A percentile compares a stretch with the other conserved stretches of the same genome.
Conservation (phyloP, 2,113 vertebrate genomes). For the Oncorhynchus clarkii region DNA sequence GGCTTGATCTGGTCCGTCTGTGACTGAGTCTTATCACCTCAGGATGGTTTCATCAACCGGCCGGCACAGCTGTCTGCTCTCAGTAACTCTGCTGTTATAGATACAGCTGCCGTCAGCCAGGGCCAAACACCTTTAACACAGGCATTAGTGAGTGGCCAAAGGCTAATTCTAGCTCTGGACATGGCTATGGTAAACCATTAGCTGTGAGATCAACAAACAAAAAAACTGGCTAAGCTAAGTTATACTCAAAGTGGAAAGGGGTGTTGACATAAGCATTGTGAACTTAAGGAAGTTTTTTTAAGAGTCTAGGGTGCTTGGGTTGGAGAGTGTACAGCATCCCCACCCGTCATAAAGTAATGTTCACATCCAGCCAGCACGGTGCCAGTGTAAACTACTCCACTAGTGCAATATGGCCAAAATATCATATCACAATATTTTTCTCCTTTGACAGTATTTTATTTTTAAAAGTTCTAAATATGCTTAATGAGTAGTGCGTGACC, state of each 20-base stretch:
- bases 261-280: neutral
- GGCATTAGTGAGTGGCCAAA: neutral
- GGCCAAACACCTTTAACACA: neutral
- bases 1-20: constrained; percentile 9
- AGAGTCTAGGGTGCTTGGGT: too few relatives aligned
- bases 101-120: constrained; percentile 22
- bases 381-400: neutral
- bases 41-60: constrained; percentile 29
- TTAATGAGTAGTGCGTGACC: too few relatives aligned
- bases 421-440: too few relatives aligned
- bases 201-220: too few relatives aligned
- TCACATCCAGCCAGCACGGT: neutral
- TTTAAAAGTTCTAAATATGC: too few relatives aligned
- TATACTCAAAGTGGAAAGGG: neutral
- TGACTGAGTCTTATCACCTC: constrained; percentile 44
- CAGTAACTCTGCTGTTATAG: constrained; percentile 25
- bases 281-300: too few relatives aligned
- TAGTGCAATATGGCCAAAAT: neutral
- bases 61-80: constrained; percentile 27
- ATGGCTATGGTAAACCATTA: neutral
- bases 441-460: too few relatives aligned
- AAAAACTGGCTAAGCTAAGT: neutral
- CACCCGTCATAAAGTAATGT: neutral
- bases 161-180: neutral
- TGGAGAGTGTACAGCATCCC: neutral